Evolutionary conservation across 2,888 invertebrate species (phyloP), one percentile per base, ranked within the genome.

Genomic region (Pandemis cinnamomeana): DNA sequence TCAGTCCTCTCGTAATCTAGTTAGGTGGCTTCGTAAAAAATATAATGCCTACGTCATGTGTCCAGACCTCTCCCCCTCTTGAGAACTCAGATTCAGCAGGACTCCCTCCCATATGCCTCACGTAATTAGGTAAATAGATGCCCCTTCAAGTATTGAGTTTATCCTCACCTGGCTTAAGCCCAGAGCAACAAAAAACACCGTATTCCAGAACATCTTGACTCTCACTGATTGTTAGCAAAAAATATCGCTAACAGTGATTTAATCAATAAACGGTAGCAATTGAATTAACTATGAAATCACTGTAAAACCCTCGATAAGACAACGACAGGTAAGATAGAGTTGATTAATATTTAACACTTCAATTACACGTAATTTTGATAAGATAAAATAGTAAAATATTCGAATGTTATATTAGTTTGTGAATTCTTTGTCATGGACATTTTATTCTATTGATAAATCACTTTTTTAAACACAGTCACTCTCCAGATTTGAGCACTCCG

Each of bases 141-240:
- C 8, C 8, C 6, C 11, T 13, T 51, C 5, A n/a, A 55, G 13
- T 7, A 55, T 46, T 46, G 13, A 20, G 7, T 13, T 13, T 46
- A 71, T 64, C 36, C 82, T 84, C 83, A 90, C 90, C 87, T 86
- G 88, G 74, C 82, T 78, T 55, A 83, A 77, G 74, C 83, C 84
- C 76, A 86, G 79, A 77, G 80, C 81, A 53, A 86, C 66, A 44
- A 88, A 44, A 8, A 85, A 78, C 72, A 81, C 84, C 81, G 87
- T 76, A 76, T 79, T 83, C 82, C 80, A 76, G 76, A 83, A 83
- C 90, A 89, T 89, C 71, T 80, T 84, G 46, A 76, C 77, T 48
- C 72, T 78, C 79, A 85, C 86, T 87, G 83, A 66, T 42, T 48
- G 10, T 0, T 8, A 8, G 20, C 42, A 13, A 13, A 67, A 42